Conservation (phyloP, 1,140 invertebrate species). For the Lethrus apterus region DNA sequence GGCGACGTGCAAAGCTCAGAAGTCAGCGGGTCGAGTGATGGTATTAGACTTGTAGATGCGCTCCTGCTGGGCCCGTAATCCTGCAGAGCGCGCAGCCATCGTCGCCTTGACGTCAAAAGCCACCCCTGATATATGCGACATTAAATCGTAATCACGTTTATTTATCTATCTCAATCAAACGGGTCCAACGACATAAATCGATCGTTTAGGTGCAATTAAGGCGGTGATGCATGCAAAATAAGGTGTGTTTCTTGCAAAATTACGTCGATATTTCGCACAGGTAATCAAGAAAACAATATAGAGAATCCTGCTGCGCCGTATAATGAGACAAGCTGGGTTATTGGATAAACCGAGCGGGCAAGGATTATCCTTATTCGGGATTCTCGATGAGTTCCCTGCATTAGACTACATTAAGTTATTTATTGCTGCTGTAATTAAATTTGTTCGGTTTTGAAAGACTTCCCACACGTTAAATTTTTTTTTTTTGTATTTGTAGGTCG, state of each 20-base stretch:
- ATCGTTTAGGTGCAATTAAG: neutral
- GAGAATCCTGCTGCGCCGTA: slow-evolving; percentile 31
- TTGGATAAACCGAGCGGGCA: slow-evolving; percentile 23
- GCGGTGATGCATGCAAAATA: neutral
- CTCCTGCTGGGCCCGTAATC: slow-evolving; percentile 12
- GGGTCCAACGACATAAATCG: neutral
- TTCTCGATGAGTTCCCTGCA: slow-evolving; percentile 19
- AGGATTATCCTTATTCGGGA: slow-evolving; percentile 28
- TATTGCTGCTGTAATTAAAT: slow-evolving; percentile 21
- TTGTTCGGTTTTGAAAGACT: too few relatives aligned
- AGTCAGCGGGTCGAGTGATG: slow-evolving; percentile 16
- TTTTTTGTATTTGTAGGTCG: too few relatives aligned
- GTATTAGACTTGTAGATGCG: slow-evolving; percentile 17
- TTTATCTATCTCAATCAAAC: neutral
- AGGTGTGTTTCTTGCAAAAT: neutral
- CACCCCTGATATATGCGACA: slow-evolving; percentile 10
- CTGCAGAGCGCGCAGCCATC: slow-evolving; percentile 7
- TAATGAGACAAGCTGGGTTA: slow-evolving; percentile 31
- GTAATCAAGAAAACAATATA: slow-evolving; percentile 39
- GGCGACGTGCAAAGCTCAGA: slow-evolving; percentile 10
- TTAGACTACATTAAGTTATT: slow-evolving; percentile 22
- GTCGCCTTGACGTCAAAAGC: slow-evolving; percentile 12
- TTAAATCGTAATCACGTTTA: slow-evolving; percentile 9
- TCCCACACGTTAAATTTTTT: too few relatives aligned
- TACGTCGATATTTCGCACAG: slow-evolving; percentile 15